phyloP scores from a whole-genome alignment of 2,888 invertebrate genomes.

The Drosophila monieri region DNA sequence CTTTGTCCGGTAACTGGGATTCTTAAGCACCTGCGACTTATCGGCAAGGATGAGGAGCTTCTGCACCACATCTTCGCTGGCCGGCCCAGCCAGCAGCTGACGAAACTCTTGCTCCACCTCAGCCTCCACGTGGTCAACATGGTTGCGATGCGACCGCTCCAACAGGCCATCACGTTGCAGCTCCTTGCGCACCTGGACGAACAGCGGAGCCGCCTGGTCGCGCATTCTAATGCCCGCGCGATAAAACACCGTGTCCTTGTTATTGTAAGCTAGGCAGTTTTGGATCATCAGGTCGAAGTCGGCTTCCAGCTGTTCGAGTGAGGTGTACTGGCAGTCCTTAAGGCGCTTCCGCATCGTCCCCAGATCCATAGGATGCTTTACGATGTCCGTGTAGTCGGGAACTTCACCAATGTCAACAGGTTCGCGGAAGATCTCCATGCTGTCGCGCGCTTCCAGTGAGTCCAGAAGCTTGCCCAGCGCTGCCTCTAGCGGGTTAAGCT shows the following conservation, averaged over 20 bases:
- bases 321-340: constrained; percentile 88
- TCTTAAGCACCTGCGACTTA: constrained; percentile 87
- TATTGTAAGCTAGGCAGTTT: constrained; percentile 98
- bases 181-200: constrained; percentile 91
- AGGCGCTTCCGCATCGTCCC: constrained; percentile 93
- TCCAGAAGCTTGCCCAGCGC: constrained; percentile 91
- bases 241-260: constrained; percentile 97
- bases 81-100: constrained; percentile 80
- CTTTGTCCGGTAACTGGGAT: constrained; percentile 86
- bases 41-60: constrained; percentile 87
- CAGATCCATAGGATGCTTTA: constrained; percentile 94
- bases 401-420: constrained; percentile 95
- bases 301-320: constrained; percentile 91
- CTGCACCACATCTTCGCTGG: constrained; percentile 81
- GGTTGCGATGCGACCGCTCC: constrained; percentile 81
- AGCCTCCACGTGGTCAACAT: constrained; percentile 85
- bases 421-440: constrained; percentile 94
- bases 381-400: constrained; percentile 94
- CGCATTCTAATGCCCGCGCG: constrained; percentile 94
- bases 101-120: constrained; percentile 86
- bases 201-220: constrained; percentile 92
- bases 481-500: constrained; percentile 92
- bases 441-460: constrained; percentile 90
- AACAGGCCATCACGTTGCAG: constrained; percentile 84
- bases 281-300: constrained; percentile 98